Evolutionary conservation across 1,140 invertebrate genomes (phyloP).

Genomic region (Triops cancriformis): DNA sequence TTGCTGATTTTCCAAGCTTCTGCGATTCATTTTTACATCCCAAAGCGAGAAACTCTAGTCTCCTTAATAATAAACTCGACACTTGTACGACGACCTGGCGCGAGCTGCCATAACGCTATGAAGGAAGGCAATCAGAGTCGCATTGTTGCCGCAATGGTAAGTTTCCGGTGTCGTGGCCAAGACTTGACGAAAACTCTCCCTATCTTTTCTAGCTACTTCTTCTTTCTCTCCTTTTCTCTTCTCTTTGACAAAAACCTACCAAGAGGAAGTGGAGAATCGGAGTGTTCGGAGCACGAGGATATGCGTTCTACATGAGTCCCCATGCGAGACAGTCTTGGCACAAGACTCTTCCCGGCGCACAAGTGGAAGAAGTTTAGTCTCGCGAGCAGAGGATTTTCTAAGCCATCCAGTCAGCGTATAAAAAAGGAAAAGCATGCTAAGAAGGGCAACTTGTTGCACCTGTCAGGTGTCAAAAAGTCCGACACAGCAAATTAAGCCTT

Average conservation of each 20-base stretch:
- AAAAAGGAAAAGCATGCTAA: not conserved
- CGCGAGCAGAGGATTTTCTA: not conserved
- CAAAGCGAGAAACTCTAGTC: too few relatives aligned
- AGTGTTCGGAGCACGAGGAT: conserved; percentile 12
- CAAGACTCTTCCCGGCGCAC: not conserved
- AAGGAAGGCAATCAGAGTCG: not conserved
- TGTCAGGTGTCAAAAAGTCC: not conserved
- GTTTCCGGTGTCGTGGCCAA: conserved; percentile 3
- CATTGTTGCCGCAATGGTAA: conserved; percentile 1
- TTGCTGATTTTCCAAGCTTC: too few relatives aligned
- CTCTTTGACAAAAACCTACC: not conserved
- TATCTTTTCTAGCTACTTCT: not conserved
- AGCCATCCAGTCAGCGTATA: not conserved
- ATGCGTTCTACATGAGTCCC: conserved; percentile 10
- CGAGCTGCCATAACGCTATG: conserved; percentile 3
- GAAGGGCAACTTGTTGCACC: not conserved
- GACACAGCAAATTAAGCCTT: conserved; percentile 10
- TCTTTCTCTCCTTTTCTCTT: not conserved
- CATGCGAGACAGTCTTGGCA: conserved; percentile 8
- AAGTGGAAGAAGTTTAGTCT: not conserved
- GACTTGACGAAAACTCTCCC: not conserved
- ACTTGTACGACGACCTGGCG: not conserved
- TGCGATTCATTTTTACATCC: too few relatives aligned
- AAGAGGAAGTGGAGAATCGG: conserved; percentile 5
- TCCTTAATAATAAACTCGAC: too few relatives aligned